phyloP scores from a whole-genome alignment of 2,797 vertebrate species.

The Micropoecilia bifurca region DNA sequence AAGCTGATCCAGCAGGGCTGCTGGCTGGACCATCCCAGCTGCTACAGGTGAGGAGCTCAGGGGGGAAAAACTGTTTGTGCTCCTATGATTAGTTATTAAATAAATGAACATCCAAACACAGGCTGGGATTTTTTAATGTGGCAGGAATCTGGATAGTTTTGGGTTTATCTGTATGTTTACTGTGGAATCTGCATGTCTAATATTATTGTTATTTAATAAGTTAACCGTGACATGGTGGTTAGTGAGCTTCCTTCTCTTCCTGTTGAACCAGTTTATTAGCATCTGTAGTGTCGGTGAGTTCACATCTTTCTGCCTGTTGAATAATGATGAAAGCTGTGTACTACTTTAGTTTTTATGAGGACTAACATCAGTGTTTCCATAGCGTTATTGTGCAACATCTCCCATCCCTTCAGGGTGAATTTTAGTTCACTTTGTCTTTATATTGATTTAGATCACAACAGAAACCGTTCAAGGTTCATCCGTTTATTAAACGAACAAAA shows the following conservation, averaged over 20 bases:
- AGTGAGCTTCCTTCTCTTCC: not conserved
- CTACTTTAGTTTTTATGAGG: not conserved
- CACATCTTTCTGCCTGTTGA: not conserved
- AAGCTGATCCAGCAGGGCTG: slow-evolving; percentile 93
- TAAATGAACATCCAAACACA: not conserved
- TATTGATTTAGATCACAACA: not conserved
- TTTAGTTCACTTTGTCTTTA: not conserved
- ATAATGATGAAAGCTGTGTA: not conserved
- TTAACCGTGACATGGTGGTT: not conserved
- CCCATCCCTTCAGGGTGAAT: not conserved
- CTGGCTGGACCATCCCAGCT: slow-evolving; percentile 92
- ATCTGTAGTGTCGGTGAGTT: not conserved
- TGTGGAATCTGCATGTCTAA: not conserved
- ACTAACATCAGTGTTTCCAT: not conserved
- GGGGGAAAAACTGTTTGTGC: not conserved
- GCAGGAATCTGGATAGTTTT: not conserved
- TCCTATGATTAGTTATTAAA: not conserved
- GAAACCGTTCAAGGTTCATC: not conserved
- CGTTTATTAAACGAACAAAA: not conserved
- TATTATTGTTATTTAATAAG: not conserved
- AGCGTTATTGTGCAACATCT: not conserved
- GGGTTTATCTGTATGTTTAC: not conserved
- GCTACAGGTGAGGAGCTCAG: slow-evolving; percentile 83
- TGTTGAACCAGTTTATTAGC: slow-evolving; percentile 3
- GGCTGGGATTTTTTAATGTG: not conserved